Percentiles rank a stretch among this genome's conserved stretches.
These are phyloP conservation scores for Pachyrhynchus sulphureomaculatus DNA, from an alignment of 1,140 invertebrate species.

Conservation along the genomic window DNA sequence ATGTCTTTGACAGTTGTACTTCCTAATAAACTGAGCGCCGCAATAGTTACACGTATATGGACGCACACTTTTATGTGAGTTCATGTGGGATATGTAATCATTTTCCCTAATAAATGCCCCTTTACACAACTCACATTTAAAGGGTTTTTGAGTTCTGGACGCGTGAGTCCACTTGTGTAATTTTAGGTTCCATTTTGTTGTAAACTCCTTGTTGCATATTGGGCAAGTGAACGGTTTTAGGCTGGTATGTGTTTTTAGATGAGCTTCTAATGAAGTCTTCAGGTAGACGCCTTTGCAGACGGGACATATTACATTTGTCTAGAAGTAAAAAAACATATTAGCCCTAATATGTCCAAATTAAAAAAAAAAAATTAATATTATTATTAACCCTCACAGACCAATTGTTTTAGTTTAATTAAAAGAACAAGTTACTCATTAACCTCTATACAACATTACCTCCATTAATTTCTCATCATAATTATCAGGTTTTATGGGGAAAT, in stretches of 20 bases:
- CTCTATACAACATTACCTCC: too few species aligned
- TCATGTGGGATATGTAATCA: constrained; percentile 81
- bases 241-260: constrained; percentile 76
- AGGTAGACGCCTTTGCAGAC: constrained; percentile 79
- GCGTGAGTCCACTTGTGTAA: constrained; percentile 89
- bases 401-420: too few species aligned
- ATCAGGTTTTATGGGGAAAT: too few species aligned
- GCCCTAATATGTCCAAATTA: too few species aligned
- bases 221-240: constrained; percentile 74
- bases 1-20: constrained; percentile 85
- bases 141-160: constrained; percentile 77
- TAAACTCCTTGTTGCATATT: constrained; percentile 82
- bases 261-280: constrained; percentile 74
- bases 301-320: constrained; percentile 63
- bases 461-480: too few species aligned
- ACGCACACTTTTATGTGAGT: constrained; percentile 76
- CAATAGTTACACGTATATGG: constrained; percentile 86
- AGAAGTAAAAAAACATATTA: not conserved
- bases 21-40: constrained; percentile 81
- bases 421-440: too few species aligned
- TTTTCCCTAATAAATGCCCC: constrained; percentile 77
- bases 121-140: constrained; percentile 81
- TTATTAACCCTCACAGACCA: too few species aligned
- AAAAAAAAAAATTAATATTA: too few species aligned
- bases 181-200: constrained; percentile 86